Evolutionary conservation across 2,797 vertebrate genomes (phyloP), one percentile per base, ranked within the genome.

Genomic region (Sphaeramia orbicularis): DNA sequence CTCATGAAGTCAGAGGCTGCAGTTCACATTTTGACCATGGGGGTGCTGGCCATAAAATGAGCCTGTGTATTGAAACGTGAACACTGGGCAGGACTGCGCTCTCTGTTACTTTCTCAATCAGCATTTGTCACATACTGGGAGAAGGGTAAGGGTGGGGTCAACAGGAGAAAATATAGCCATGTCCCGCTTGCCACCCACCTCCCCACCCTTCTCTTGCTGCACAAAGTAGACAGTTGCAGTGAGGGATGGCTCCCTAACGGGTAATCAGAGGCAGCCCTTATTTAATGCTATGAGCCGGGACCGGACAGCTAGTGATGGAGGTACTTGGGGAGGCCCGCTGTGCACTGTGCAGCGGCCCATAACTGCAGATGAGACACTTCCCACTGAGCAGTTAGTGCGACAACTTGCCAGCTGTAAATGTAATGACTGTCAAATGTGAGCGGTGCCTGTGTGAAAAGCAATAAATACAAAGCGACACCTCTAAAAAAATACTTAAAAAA

Each of bases 361-460:
- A 86, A 89, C 86, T 86, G 84, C 84, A 86, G 86, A 91, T 83
- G 79, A 89, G 78, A 86, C 84, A 76, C 75, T 80, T 88, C 76
- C 81, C 70, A 59, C 71, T 21, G 73, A 86, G 86, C 86, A 75
- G 80, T 89, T 86, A 82, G 70, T 6, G 69, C 40, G 40, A 77
- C 85, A 84, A 79, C 78, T 70, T 69, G 57, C 71, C 71, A 64
- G 76, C 70, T 76, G 76, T 84, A 86, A 86, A 84, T 65, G 70
- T 73, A 83, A 86, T 66, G 76, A 85, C 73, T 70, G 71, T 72
- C 61, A 66, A 85, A 75, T 44, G 77, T 80, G 75, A 79, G 72
- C 11, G 11, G 51, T 59, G 74, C 72, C 82, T 32, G 60, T 53
- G 59, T 75, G 80, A 63, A 65, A 21, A 1, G 65, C 69, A 54